A percentile compares a stretch with the other conserved stretches of the same genome.
These are phyloP conservation scores for Platysteira castanea DNA, from an alignment of 2,113 vertebrate species.

Conservation along the genomic window DNA sequence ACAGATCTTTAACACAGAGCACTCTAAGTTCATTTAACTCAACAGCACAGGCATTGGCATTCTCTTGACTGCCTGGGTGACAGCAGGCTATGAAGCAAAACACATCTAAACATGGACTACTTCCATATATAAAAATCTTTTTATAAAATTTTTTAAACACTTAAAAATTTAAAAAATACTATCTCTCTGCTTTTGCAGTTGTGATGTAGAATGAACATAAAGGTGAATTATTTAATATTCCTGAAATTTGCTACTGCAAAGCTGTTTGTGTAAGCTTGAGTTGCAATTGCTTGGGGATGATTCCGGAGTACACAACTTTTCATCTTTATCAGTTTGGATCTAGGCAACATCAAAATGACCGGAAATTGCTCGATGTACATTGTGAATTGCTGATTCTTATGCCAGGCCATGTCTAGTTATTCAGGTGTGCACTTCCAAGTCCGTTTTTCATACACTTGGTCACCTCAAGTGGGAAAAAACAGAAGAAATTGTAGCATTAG, in stretches of 20 bases:
- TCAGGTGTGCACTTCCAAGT: background rate
- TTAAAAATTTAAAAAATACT: background rate
- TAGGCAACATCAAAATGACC: background rate
- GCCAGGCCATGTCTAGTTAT: background rate
- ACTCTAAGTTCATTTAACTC: background rate
- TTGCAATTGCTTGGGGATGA: background rate
- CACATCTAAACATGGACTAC: background rate
- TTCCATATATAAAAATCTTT: background rate
- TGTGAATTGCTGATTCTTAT: background rate
- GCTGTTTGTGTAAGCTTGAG: background rate
- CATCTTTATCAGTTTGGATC: background rate
- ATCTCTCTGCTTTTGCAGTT: background rate
- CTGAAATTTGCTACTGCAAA: background rate
- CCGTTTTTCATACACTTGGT: fast-evolving
- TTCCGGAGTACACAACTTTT: background rate
- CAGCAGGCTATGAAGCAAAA: background rate
- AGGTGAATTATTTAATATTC: background rate
- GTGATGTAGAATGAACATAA: background rate
- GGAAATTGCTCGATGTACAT: background rate
- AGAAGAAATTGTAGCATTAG: background rate
- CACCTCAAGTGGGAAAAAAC: background rate
- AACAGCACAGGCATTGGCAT: background rate
- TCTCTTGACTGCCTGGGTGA: background rate
- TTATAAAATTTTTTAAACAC: background rate
- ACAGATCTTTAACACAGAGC: background rate